A percentile compares a stretch with the other conserved stretches of the same genome.
Conservation (phyloP, 2,113 vertebrate genomes). For the Neotoma lepida region DNA sequence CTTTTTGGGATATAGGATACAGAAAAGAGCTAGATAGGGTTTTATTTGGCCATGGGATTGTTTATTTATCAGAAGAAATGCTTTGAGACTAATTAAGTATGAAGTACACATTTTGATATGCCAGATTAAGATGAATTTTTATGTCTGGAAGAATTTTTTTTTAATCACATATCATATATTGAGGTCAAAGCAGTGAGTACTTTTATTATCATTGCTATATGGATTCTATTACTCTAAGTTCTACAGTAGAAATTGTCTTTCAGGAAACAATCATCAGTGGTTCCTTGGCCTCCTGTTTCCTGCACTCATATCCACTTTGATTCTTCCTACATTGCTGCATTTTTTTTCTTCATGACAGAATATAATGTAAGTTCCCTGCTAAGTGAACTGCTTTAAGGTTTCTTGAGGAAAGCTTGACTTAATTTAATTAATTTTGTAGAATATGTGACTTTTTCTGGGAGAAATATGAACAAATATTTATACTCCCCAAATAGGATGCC, state of each 20-base stretch:
- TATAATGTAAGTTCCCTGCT: too few relatives aligned
- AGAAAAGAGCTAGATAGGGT: too few relatives aligned
- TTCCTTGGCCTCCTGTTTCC: neutral
- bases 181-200: neutral
- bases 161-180: neutral
- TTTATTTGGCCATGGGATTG: too few relatives aligned
- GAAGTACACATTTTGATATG: too few relatives aligned
- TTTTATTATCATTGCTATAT: neutral
- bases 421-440: neutral
- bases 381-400: neutral
- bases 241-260: neutral
- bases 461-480: neutral
- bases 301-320: neutral
- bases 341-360: neutral
- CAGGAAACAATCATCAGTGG: neutral
- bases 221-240: neutral
- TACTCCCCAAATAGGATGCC: neutral
- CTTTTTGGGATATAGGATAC: too few relatives aligned
- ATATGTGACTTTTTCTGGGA: neutral
- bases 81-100: too few relatives aligned
- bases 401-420: neutral
- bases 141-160: neutral
- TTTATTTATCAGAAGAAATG: too few relatives aligned
- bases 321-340: neutral
- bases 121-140: neutral